Percentiles rank a stretch among this genome's conserved stretches.
phyloP scores from a whole-genome alignment of 2,888 invertebrate species.

The Nemurella pictetii region DNA sequence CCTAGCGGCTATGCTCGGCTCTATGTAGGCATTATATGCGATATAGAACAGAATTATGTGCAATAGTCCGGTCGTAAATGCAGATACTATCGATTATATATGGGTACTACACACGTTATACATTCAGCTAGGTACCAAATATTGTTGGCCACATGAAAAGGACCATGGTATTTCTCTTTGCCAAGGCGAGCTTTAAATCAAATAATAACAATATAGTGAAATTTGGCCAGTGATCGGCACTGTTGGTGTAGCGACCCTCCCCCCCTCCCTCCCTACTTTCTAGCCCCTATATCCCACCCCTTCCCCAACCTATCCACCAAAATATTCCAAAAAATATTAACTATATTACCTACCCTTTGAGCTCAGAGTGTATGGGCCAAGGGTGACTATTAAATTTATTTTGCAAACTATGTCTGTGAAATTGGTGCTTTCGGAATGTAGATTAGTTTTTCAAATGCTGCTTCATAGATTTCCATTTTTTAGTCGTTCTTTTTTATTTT shows the following conservation, averaged over 20 bases:
- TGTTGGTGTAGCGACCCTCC: neutral
- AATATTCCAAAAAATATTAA: neutral
- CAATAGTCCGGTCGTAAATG: slow-evolving; percentile 16
- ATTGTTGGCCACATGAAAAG: slow-evolving; percentile 36
- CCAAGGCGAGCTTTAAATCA: neutral
- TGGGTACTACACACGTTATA: neutral
- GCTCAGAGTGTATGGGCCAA: neutral
- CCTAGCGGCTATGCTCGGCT: too few relatives aligned
- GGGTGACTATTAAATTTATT: neutral
- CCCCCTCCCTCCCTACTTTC: too few relatives aligned
- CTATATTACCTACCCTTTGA: neutral
- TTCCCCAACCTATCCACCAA: neutral
- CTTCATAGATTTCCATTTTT: neutral
- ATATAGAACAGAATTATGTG: neutral
- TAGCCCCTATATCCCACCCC: too few relatives aligned
- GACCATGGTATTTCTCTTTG: neutral
- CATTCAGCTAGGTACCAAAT: slow-evolving; percentile 28
- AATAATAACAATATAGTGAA: neutral
- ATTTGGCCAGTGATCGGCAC: neutral
- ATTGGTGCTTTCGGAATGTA: neutral
- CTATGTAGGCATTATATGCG: too few relatives aligned
- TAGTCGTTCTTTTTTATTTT: neutral
- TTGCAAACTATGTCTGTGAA: neutral
- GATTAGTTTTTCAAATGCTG: neutral
- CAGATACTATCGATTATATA: slow-evolving; percentile 35